Conservation (phyloP, 1,140 invertebrate species). For the Thrips palmi region DNA sequence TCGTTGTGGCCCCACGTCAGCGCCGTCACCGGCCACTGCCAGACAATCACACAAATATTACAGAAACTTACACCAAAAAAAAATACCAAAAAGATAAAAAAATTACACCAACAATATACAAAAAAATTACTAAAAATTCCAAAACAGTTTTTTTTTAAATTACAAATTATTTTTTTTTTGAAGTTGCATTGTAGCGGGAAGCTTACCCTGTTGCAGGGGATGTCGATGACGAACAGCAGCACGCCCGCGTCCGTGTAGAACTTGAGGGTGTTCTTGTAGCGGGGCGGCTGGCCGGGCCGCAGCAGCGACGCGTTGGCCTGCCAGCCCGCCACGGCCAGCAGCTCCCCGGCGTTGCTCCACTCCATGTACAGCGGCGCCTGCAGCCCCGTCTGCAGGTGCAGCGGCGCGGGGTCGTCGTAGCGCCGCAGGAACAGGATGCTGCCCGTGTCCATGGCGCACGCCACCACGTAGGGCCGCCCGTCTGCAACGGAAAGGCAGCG, state of each 20-base stretch:
- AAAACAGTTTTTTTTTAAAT: neutral
- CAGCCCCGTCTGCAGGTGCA: conserved; percentile 63
- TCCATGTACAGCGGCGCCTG: conserved; percentile 64
- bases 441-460: conserved; percentile 76
- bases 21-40: conserved; percentile 72
- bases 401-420: conserved; percentile 82
- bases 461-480: conserved; percentile 53
- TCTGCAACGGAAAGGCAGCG: conserved; percentile 23
- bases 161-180: conserved; percentile 1
- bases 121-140: conserved; percentile 6
- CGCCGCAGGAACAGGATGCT: conserved; percentile 72
- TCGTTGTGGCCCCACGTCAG: conserved; percentile 97
- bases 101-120: conserved; percentile 2
- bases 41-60: no score
- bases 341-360: conserved; percentile 87
- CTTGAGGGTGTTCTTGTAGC: conserved; percentile 49
- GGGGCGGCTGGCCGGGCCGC: conserved; percentile 20
- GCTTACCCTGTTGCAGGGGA: conserved; percentile 53
- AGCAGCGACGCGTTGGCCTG: conserved; percentile 22
- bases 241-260: conserved; percentile 61
- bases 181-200: neutral
- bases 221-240: conserved; percentile 50
- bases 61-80: conserved; percentile 11
- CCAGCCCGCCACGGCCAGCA: conserved; percentile 80
- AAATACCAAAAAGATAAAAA: neutral